These are phyloP conservation scores for Dasyornis broadbenti DNA, from an alignment of 2,113 vertebrate species.

Conservation along the genomic window DNA sequence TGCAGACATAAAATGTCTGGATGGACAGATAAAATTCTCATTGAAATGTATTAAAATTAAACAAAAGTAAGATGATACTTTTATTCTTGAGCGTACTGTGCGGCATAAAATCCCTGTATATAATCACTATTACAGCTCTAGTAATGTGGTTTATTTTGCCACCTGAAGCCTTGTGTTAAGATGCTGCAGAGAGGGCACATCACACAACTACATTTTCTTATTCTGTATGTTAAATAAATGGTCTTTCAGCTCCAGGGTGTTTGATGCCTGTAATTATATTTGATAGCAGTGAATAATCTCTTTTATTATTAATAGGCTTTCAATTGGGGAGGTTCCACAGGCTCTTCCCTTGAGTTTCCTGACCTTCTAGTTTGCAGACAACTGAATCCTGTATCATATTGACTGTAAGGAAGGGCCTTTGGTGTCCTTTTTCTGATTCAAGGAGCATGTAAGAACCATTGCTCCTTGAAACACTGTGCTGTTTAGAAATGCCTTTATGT, in stretches of 20 bases:
- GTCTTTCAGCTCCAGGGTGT: conserved; percentile 24
- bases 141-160: not conserved
- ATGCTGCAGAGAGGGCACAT: not conserved
- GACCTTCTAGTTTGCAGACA: not conserved
- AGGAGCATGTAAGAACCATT: not conserved
- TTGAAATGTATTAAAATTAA: not conserved
- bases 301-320: conserved; percentile 59
- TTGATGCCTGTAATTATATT: conserved; percentile 60
- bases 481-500: not conserved
- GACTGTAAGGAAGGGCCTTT: not conserved
- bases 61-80: not conserved
- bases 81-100: not conserved
- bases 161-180: not conserved
- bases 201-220: not conserved
- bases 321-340: not conserved
- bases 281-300: conserved; percentile 57
- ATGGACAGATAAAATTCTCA: not conserved
- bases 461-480: not conserved
- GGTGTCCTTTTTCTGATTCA: not conserved
- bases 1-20: not conserved
- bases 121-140: not conserved
- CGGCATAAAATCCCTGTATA: not conserved
- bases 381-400: not conserved
- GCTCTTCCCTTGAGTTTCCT: not conserved
- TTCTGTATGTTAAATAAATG: conserved; percentile 47